Percentiles rank a stretch among this genome's conserved stretches.
These are phyloP conservation scores for Uria lomvia DNA, from an alignment of 2,113 vertebrate genomes.

Conservation along the genomic window DNA sequence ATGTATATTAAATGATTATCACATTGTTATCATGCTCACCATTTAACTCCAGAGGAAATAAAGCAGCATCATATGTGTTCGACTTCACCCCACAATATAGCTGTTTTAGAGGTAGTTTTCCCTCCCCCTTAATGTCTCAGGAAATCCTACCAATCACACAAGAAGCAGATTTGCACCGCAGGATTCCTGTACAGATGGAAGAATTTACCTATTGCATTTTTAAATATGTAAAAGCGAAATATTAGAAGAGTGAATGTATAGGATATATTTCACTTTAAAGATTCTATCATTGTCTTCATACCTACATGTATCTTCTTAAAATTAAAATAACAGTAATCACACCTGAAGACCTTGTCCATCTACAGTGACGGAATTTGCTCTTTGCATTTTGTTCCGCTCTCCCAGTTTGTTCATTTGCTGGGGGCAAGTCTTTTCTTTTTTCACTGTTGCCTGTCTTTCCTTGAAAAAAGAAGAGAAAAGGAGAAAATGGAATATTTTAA, in stretches of 20 bases:
- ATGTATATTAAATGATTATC: background rate
- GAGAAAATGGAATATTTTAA: background rate
- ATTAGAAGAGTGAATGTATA: background rate
- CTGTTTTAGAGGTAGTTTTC: background rate
- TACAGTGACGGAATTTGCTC: constrained; percentile 90
- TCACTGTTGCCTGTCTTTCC: constrained; percentile 88
- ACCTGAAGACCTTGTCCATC: constrained; percentile 96
- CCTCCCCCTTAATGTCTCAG: background rate
- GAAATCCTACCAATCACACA: background rate
- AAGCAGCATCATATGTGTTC: background rate
- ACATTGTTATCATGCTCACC: background rate
- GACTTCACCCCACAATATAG: background rate
- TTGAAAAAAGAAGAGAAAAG: constrained; percentile 43
- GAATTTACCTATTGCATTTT: background rate
- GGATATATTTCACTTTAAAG: background rate
- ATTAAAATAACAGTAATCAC: constrained; percentile 27
- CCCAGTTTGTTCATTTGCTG: constrained; percentile 77
- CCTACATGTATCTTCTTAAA: background rate
- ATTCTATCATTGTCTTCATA: background rate
- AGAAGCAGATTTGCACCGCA: background rate
- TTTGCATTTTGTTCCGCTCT: constrained; percentile 88
- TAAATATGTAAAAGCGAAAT: background rate
- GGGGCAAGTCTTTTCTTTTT: constrained; percentile 80
- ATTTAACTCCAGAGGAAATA: background rate
- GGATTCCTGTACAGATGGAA: background rate